Base-by-base conservation (phyloP, 2,888 invertebrate genomes). In the Ptychoptera albimana region DNA sequence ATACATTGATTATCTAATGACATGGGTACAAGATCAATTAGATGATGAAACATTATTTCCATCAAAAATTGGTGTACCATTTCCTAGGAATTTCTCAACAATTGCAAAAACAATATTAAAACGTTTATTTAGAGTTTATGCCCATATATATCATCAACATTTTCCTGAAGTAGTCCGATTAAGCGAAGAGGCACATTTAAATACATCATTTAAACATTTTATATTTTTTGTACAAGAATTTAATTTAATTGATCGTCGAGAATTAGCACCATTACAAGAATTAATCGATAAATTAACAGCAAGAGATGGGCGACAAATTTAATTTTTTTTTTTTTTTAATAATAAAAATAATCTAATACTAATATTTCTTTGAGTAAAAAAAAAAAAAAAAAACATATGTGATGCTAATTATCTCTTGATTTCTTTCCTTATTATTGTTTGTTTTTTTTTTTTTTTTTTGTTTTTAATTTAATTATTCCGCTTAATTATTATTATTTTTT, bases 121-220 rank as follows among this genome's bases (percentile, higher is more conserved):
- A 69, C 79, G 98, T 50, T 72, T 99, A 62, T 98, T 98, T 69
- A 80, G 98, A 59, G 96, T 98, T 48, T 98, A 98, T 68, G 98
- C 98, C 43, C 98, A 98, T 70, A 94, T 98, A 61, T 98, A 99
- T 70, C 96, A 98, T 70, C 94, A 96, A 64, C 98, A 99, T 72
- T 97, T 98, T 69, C 82, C 87, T 45, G 89, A 96, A 72, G 94
- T 98, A 50, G 93, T 97, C 45, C 88, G 93, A 66, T 75, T 98
- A 46, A 92, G 93, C 44, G 97, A 98, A 68, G 97, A 97, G 67
- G 96, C 97, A 44, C 98, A 98, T 67, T 78, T 98, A 55, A 98
- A 98, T 69, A 98, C 98, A 48, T 94, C 94, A 54, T 98, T 98
- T 72, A 98, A 98, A 64, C 98, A 98, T 72, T 98, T 98, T 67